Conservation (phyloP, 2,113 vertebrate genomes). For the Rhinogobius similis region DNA sequence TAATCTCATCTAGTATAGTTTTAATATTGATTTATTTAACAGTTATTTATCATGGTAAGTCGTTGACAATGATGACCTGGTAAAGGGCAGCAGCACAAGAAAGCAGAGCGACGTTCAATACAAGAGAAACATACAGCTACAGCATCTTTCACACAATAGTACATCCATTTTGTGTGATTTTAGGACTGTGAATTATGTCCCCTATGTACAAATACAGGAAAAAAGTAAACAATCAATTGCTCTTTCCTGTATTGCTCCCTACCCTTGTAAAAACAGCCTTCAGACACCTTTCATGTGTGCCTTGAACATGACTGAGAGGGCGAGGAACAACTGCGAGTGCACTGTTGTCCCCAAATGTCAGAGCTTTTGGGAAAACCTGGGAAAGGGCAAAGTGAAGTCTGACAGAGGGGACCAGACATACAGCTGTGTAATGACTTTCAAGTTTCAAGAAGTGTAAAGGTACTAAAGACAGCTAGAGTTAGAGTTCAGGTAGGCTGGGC, state of each 20-base stretch:
- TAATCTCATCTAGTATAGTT: too few species aligned
- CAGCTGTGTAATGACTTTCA: background rate
- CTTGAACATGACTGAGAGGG: background rate
- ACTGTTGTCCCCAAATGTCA: background rate
- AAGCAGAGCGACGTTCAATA: too few species aligned
- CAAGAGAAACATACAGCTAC: too few species aligned
- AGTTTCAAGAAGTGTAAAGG: conserved; percentile 1
- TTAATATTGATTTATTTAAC: background rate
- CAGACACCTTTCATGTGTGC: background rate
- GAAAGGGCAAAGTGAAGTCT: conserved; percentile 8
- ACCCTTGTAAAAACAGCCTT: background rate
- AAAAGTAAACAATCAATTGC: background rate
- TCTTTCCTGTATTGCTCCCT: background rate
- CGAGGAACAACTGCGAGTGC: background rate
- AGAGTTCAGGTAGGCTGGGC: background rate
- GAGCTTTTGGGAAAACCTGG: conserved; percentile 3
- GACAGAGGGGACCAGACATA: conserved; percentile 9
- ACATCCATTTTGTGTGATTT: background rate
- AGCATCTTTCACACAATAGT: too few species aligned
- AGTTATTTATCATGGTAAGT: too few species aligned
- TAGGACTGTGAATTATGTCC: background rate
- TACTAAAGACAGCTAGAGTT: background rate
- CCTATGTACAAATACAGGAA: background rate
- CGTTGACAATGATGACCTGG: too few species aligned
- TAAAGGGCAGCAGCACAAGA: too few species aligned